phyloP scores from a whole-genome alignment of 2,888 invertebrate species.

The Chironomus riparius region DNA sequence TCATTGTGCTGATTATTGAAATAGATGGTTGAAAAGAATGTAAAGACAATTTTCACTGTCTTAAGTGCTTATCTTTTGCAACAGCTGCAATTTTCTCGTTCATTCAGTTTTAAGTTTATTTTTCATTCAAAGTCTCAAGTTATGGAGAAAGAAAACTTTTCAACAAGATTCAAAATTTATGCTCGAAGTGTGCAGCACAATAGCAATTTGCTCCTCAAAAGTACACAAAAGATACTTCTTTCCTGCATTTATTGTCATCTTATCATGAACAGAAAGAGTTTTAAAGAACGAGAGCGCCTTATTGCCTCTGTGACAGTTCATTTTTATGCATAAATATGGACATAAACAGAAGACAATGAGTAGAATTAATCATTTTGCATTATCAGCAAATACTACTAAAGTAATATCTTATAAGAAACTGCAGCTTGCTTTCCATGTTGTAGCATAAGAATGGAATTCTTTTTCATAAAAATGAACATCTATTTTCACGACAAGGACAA shows the following conservation, averaged over 20 bases:
- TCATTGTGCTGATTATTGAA: not conserved
- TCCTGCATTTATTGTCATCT: not conserved
- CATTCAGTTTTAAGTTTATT: not conserved
- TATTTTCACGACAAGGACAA: not conserved
- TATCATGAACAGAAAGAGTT: not conserved
- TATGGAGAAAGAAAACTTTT: no score
- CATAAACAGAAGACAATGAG: not conserved
- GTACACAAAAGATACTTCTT: not conserved
- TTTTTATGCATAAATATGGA: not conserved
- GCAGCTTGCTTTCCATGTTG: not conserved
- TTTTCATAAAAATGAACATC: conserved; percentile 4
- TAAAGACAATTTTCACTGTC: not conserved
- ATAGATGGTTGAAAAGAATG: not conserved
- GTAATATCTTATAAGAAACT: not conserved
- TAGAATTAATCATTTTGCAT: not conserved
- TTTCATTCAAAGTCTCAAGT: no score
- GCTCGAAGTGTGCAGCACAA: no score
- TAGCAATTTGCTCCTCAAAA: not conserved
- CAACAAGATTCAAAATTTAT: no score
- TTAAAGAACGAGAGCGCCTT: no score
- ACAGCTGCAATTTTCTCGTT: not conserved
- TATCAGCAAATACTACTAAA: not conserved
- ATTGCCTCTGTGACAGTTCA: not conserved
- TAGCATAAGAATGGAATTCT: not conserved
- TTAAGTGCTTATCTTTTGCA: not conserved